Evolutionary conservation across 2,113 vertebrate genomes (phyloP), one percentile per base, ranked within the genome.

Genomic region (Hippocampus zosterae): DNA sequence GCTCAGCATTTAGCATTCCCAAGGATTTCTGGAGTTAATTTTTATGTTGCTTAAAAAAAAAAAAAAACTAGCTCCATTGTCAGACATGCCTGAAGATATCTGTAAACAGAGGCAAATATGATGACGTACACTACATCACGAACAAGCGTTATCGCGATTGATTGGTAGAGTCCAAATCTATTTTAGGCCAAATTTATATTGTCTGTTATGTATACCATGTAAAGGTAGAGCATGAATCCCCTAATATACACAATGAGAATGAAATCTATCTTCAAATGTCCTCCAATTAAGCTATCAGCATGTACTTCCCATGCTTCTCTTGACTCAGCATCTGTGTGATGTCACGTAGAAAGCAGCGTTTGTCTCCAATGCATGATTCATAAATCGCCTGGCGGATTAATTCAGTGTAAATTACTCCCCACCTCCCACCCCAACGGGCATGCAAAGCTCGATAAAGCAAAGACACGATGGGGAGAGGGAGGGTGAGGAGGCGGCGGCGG

Each of bases 341-440:
- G 81, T 79, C 80, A 72, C 71, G 42, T 15, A 67, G 70, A 50
- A 73, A 71, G 73, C 71, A 72, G 75, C 69, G 75, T 78, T 65
- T 80, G 85, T 82, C 86, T 86, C 84, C 82, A 78, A 88, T 69
- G 40, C 77, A 76, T 91, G 87, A 91, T 90, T 92, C 88, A 91
- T 91, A 88, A 90, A 90, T 86, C 77, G 83, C 67, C 78, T 81
- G 80, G 74, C 80, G 87, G 85, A 90, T 89, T 91, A 90, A 89
- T 78, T 76, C 79, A 77, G 86, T 85, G 81, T 88, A 91, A 90
- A 91, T 90, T 89, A 91, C 85, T 85, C 90, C 78, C 72, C 62
- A 12, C 10, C 10, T 44, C 0, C 33, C 33, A 37, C 33, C 33
- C 33, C 33, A 37, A 37, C 81, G 87, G 87, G 81, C 73, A 73